These are phyloP conservation scores for Synanthedon tipuliformis DNA, from an alignment of 2,888 invertebrate genomes.

Conservation along the genomic window DNA sequence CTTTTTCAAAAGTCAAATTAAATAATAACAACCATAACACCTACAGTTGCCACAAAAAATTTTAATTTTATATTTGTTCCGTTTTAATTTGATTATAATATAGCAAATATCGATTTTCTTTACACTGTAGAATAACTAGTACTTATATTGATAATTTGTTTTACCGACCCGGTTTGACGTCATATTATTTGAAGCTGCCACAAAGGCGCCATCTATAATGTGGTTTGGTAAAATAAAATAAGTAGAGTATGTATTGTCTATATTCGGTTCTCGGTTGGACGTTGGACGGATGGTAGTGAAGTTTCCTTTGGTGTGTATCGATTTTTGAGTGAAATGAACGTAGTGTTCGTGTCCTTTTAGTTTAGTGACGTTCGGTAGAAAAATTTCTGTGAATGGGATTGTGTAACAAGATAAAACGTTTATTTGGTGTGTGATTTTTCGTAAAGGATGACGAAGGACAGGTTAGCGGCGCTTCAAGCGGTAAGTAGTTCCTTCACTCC, in stretches of 20 bases:
- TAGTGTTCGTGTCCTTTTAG: conserved; percentile 78
- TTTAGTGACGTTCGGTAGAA: conserved; percentile 79
- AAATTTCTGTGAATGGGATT: conserved; percentile 83
- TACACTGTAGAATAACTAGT: not conserved
- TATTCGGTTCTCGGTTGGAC: conserved; percentile 15
- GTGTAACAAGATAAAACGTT: conserved; percentile 76
- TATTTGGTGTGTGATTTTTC: conserved; percentile 75
- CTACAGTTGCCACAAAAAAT: no score
- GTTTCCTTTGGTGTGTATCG: conserved; percentile 79
- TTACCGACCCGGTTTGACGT: conserved; percentile 2
- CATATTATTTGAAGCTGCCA: conserved; percentile 10
- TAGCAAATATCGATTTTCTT: not conserved
- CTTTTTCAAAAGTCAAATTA: no score
- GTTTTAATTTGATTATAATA: not conserved
- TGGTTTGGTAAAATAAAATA: conserved; percentile 26
- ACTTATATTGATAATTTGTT: not conserved
- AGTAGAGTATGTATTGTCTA: conserved; percentile 18
- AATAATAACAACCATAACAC: no score
- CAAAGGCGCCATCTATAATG: conserved; percentile 48
- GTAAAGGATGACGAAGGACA: conserved; percentile 93
- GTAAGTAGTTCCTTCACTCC: conserved; percentile 71
- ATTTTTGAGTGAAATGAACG: conserved; percentile 79
- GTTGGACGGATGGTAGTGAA: conserved; percentile 67
- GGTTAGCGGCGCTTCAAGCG: conserved; percentile 96
- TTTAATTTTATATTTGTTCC: not conserved